These are phyloP conservation scores for Scomberomorus guttatus DNA, from an alignment of 2,797 vertebrate species.

Conservation along the genomic window DNA sequence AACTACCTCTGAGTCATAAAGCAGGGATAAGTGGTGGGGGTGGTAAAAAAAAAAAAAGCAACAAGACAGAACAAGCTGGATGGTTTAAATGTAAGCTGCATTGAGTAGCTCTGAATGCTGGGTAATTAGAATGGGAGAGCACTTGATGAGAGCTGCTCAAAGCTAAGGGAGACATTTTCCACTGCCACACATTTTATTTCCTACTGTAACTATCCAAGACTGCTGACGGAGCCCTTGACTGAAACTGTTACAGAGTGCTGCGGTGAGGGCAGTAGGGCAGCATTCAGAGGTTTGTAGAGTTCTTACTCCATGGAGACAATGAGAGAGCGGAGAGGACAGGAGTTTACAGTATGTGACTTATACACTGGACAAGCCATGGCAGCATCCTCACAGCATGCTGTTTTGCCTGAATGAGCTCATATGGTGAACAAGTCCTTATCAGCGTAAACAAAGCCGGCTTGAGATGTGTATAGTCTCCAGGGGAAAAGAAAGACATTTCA, in stretches of 20 bases:
- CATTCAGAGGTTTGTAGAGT: neutral
- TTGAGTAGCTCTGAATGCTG: constrained; percentile 55
- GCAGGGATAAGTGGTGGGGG: constrained; percentile 24
- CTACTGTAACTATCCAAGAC: constrained; percentile 19
- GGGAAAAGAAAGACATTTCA: neutral
- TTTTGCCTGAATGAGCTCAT: constrained; percentile 44
- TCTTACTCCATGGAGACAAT: constrained; percentile 6
- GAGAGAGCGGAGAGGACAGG: constrained; percentile 12
- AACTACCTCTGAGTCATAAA: constrained; percentile 71
- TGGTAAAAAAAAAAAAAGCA: constrained; percentile 27
- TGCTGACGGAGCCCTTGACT: constrained; percentile 37
- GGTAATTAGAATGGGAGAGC: constrained; percentile 62
- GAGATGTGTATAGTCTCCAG: neutral
- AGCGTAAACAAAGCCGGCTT: constrained; percentile 32
- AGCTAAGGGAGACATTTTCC: constrained; percentile 52
- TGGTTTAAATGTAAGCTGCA: constrained; percentile 40
- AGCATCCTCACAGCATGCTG: constrained; percentile 22
- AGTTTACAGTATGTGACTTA: constrained; percentile 23
- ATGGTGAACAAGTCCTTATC: constrained; percentile 35
- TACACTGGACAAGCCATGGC: constrained; percentile 20
- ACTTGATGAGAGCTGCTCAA: constrained; percentile 58
- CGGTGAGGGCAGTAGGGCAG: constrained; percentile 9
- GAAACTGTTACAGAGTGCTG: constrained; percentile 10
- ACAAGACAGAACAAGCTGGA: constrained; percentile 34
- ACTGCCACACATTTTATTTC: constrained; percentile 39